Percentiles rank a stretch among this genome's conserved stretches.
These are phyloP conservation scores for Zosterops japonicus DNA, from an alignment of 2,113 vertebrate genomes.

Conservation along the genomic window DNA sequence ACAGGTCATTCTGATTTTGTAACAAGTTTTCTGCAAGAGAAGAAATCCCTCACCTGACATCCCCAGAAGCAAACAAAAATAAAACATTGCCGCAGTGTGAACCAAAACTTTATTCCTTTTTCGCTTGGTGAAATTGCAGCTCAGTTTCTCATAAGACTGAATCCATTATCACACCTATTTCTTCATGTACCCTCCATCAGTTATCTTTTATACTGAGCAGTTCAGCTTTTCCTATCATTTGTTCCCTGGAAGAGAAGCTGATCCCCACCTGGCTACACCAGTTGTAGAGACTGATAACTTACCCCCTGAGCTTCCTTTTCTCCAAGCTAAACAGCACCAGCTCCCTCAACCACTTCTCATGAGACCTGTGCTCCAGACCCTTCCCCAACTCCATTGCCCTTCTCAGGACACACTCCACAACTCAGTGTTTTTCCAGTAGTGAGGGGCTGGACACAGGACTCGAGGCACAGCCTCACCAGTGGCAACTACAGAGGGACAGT, in stretches of 20 bases:
- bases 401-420: not conserved
- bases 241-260: not conserved
- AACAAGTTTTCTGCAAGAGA: not conserved
- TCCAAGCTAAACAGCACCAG: fast-evolving
- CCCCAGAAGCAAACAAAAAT: not conserved
- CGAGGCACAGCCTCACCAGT: fast-evolving
- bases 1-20: not conserved
- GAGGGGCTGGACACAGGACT: fast-evolving
- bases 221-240: not conserved
- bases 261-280: not conserved
- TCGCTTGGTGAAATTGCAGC: not conserved
- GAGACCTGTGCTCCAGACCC: not conserved
- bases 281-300: not conserved
- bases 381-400: not conserved
- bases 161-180: not conserved
- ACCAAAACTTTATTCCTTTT: not conserved
- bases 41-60: not conserved
- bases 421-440: not conserved
- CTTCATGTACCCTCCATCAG: not conserved
- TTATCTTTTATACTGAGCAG: too few species aligned
- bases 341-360: fast-evolving
- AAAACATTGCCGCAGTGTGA: not conserved
- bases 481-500: too few species aligned
- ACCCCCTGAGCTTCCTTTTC: not conserved
- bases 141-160: not conserved